Base-by-base conservation (phyloP, 2,888 invertebrate species). In the Tridacna crocea region DNA sequence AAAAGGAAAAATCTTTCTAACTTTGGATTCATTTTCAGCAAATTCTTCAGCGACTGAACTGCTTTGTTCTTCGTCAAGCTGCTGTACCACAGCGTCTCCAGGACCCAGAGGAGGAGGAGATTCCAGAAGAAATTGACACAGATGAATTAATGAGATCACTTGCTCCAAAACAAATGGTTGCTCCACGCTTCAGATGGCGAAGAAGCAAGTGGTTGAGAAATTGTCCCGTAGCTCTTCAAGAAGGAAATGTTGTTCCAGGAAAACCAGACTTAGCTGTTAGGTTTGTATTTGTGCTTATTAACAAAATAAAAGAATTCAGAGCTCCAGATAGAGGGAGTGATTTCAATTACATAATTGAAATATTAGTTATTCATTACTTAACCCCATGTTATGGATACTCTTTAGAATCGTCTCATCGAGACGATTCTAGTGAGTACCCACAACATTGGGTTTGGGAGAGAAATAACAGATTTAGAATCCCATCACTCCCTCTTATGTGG, bases 161-260 rank as follows among this genome's bases (percentile, higher is more conserved):
- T 51, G 91, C 90, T 12, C 85, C 92, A 17, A 93, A 92, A 82
- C 89, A 91, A 77, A 93, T 92, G 92, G 92, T 93, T 46, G 92
- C 92, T 0, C 92, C 94, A 12, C 87, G 93, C 8, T 94, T 91
- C 85, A 82, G 93, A 19, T 94, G 94, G 94, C 88, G 92, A 19
- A 85, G 94, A 15, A 92, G 92, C 79, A 87, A 90, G 36, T 94
- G 94, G 93, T 78, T 92, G 65, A 88, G 92, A 26, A 90, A 90
- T 75, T 94, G 94, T 88, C 94, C 94, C 11, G 94, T 94, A 24
- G 92, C 94, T 48, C 87, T 94, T 13, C 90, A 91, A 80, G 94
- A 94, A 70, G 94, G 94, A 26, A 92, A 92, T 73, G 87, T 94
- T 13, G 78, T 90, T 8, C 90, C 88, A 4, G 94, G 94, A 46